These are phyloP conservation scores for Drosophila insularis DNA, from an alignment of 1,140 invertebrate species.

Conservation along the genomic window DNA sequence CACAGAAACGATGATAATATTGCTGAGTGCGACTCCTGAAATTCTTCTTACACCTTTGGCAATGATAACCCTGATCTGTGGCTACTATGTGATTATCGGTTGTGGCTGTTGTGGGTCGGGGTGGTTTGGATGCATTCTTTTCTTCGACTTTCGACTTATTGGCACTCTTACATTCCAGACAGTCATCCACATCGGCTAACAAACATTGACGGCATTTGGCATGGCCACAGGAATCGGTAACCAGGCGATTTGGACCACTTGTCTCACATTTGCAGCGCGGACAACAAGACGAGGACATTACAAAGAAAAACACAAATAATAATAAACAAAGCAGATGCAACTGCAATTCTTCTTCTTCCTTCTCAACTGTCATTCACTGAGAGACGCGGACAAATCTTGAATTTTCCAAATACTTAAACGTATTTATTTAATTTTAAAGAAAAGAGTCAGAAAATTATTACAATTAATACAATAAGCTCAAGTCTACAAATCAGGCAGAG, in stretches of 20 bases:
- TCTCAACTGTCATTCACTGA: conserved; percentile 34
- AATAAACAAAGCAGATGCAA: conserved; percentile 29
- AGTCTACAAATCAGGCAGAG: neutral
- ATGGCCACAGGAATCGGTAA: conserved; percentile 84
- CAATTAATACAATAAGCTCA: conserved; percentile 27
- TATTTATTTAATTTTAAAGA: neutral
- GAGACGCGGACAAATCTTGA: conserved; percentile 14
- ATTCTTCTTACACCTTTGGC: conserved; percentile 84
- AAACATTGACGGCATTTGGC: conserved; percentile 84
- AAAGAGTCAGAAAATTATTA: conserved; percentile 29
- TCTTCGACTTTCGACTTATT: conserved; percentile 21
- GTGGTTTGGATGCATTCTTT: neutral
- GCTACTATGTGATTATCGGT: conserved; percentile 32
- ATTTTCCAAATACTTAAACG: conserved; percentile 13
- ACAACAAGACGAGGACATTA: conserved; percentile 50
- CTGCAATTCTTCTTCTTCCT: conserved; percentile 41
- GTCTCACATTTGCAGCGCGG: conserved; percentile 60
- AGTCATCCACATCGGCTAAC: conserved; percentile 83
- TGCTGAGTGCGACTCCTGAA: conserved; percentile 84
- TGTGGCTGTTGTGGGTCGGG: neutral
- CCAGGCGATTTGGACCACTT: conserved; percentile 82
- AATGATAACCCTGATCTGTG: conserved; percentile 76
- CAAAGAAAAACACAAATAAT: neutral
- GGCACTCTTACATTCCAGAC: conserved; percentile 62
- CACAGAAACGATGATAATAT: conserved; percentile 84